Percentiles rank a stretch among this genome's conserved stretches.
These are phyloP conservation scores for Leptodactylus fallax DNA, from an alignment of 2,797 vertebrate species.

Conservation along the genomic window DNA sequence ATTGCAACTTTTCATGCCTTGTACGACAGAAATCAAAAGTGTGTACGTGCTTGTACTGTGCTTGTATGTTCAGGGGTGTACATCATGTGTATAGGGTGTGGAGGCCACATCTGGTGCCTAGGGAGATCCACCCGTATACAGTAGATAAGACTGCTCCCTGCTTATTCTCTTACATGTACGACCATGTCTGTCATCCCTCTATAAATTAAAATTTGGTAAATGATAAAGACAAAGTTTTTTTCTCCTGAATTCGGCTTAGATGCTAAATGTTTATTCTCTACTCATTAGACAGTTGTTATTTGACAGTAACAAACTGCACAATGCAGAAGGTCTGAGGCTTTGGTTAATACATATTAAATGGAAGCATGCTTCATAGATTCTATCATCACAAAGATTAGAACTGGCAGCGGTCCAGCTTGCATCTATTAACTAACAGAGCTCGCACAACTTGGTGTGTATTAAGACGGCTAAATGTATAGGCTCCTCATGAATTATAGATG, in stretches of 20 bases:
- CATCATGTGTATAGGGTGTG: too few species aligned
- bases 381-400: conserved; percentile 53
- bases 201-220: conserved; percentile 44
- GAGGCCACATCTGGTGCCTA: too few species aligned
- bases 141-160: too few species aligned
- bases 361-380: conserved; percentile 60
- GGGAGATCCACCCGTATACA: too few species aligned
- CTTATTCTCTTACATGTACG: background rate
- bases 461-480: conserved; percentile 31
- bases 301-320: conserved; percentile 58
- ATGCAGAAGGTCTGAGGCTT: conserved; percentile 46
- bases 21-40: too few species aligned
- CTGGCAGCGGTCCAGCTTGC: conserved; percentile 50
- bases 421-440: conserved; percentile 18
- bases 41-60: too few species aligned
- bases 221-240: conserved; percentile 48
- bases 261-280: conserved; percentile 45
- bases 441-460: conserved; percentile 3
- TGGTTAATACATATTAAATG: conserved; percentile 58
- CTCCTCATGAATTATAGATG: conserved; percentile 44
- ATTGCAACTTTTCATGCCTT: too few species aligned
- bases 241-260: conserved; percentile 27
- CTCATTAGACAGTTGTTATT: conserved; percentile 58
- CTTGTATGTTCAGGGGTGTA: too few species aligned
- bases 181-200: background rate